phyloP scores from a whole-genome alignment of 1,140 invertebrate species.

The Galendromus occidentalis region DNA sequence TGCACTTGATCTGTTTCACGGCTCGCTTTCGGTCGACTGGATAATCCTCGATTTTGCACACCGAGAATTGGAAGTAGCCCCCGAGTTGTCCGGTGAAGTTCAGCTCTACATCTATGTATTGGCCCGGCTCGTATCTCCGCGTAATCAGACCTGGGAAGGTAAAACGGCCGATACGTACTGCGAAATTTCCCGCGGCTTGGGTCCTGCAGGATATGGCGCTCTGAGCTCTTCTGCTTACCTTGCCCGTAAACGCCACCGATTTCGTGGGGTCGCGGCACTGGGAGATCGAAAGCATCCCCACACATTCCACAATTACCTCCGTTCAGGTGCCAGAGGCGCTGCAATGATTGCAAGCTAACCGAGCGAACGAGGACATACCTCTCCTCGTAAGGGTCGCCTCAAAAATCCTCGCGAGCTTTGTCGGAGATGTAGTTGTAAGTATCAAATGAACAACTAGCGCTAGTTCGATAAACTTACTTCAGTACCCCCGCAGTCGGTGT shows the following conservation, averaged over 20 bases:
- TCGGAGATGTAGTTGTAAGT: too few relatives aligned
- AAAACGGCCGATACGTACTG: too few relatives aligned
- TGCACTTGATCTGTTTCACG: conserved; percentile 2
- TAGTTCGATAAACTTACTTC: conserved; percentile 35
- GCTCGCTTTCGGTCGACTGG: not conserved
- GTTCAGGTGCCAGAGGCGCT: conserved; percentile 61
- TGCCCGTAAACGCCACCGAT: conserved; percentile 42
- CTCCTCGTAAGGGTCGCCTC: too few relatives aligned
- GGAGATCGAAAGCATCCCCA: conserved; percentile 55
- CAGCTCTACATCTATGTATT: conserved; percentile 13
- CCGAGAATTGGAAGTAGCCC: conserved; percentile 67
- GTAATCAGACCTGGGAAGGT: not conserved
- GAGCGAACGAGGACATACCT: too few relatives aligned
- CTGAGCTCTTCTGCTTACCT: not conserved
- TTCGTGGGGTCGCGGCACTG: conserved; percentile 57
- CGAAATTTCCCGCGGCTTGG: too few relatives aligned
- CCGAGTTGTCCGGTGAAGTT: conserved; percentile 47
- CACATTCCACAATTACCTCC: conserved; percentile 65
- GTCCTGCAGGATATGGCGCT: too few relatives aligned
- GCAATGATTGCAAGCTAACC: conserved; percentile 16
- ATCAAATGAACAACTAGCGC: too few relatives aligned
- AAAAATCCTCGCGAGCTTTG: too few relatives aligned
- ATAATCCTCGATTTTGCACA: conserved; percentile 34
- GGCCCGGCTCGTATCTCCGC: not conserved
- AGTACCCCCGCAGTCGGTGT: conserved; percentile 58